A percentile compares a stretch with the other conserved stretches of the same genome.
Evolutionary conservation across 2,888 invertebrate species (phyloP).

Genomic region (Andrena bicolor): DNA sequence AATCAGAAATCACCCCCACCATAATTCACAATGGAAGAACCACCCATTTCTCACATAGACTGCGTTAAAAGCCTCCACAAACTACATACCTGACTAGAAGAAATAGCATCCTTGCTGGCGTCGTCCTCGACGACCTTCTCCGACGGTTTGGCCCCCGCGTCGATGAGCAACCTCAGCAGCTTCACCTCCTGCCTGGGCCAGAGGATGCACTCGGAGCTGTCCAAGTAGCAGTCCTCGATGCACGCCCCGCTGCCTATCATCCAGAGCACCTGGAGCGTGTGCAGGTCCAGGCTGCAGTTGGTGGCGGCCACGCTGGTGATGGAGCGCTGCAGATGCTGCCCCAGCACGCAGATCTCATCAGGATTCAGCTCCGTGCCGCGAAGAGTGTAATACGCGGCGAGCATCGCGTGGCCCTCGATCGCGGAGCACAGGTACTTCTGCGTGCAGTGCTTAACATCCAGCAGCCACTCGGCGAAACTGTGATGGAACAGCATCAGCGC

Average conservation of each 20-base stretch:
- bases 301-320: constrained; percentile 79
- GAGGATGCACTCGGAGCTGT: constrained; percentile 82
- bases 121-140: constrained; percentile 84
- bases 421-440: constrained; percentile 96
- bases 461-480: constrained; percentile 97
- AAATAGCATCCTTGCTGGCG: constrained; percentile 79
- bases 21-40: not conserved
- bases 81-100: constrained; percentile 84
- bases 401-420: constrained; percentile 94
- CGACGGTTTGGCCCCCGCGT: constrained; percentile 89
- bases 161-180: constrained; percentile 90
- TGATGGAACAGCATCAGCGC: constrained; percentile 94
- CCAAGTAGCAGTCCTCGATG: constrained; percentile 81
- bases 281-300: constrained; percentile 86
- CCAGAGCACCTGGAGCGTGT: constrained; percentile 91
- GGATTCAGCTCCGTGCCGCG: constrained; percentile 90
- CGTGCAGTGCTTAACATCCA: constrained; percentile 99
- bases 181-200: constrained; percentile 88
- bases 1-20: no score
- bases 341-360: constrained; percentile 91
- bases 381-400: constrained; percentile 93
- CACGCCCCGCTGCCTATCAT: constrained; percentile 89
- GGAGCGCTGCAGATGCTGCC: constrained; percentile 82
- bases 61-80: no score
- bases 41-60: no score